Percentiles rank a stretch among this genome's conserved stretches.
Conservation (phyloP, 2,113 vertebrate genomes). For the Girardinichthys multiradiatus region DNA sequence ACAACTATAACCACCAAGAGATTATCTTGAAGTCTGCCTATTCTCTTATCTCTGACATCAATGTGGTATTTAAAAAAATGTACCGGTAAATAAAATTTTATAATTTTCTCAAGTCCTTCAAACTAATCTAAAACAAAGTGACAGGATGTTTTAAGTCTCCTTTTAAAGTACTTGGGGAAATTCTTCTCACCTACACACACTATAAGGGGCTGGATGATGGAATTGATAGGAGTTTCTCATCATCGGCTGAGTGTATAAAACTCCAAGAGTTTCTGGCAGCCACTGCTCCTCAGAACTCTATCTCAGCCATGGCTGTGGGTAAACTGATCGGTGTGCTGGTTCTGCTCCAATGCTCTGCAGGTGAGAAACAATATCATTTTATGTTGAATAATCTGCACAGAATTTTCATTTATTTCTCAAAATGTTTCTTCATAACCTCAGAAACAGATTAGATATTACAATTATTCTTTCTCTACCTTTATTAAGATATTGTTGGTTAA, state of each 20-base stretch:
- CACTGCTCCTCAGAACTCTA: background rate
- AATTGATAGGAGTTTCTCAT: constrained; percentile 17
- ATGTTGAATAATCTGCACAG: background rate
- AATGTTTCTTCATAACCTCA: background rate
- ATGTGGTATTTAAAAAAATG: background rate
- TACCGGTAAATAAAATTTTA: background rate
- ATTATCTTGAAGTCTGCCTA: too few relatives aligned
- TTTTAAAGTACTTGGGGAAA: too few relatives aligned
- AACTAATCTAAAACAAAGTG: background rate
- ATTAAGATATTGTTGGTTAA: background rate
- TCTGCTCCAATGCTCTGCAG: constrained; percentile 22
- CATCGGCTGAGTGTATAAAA: constrained; percentile 22
- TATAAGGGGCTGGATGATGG: background rate
- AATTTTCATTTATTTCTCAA: background rate
- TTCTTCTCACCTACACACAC: background rate
- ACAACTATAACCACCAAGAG: too few relatives aligned
- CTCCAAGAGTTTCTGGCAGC: background rate
- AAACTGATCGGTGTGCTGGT: constrained; percentile 27
- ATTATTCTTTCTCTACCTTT: background rate
- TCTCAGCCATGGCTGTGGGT: constrained; percentile 38
- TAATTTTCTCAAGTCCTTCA: background rate
- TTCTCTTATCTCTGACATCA: too few relatives aligned
- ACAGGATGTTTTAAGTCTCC: background rate
- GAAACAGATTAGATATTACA: background rate
- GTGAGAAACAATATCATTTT: constrained; percentile 26